These are phyloP conservation scores for Phodopus roborovskii DNA, from an alignment of 2,113 vertebrate species.

Conservation along the genomic window DNA sequence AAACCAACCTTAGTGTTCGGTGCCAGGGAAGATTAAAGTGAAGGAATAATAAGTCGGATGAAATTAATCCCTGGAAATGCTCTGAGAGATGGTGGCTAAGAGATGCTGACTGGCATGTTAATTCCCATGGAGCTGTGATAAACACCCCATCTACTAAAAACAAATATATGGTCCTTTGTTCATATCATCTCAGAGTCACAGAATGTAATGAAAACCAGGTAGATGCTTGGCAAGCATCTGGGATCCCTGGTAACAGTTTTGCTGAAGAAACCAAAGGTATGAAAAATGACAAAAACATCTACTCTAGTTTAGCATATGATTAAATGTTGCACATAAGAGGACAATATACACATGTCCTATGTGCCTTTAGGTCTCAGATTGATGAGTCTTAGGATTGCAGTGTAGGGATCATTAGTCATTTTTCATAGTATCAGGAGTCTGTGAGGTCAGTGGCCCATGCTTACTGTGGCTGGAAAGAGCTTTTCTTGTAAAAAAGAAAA, in stretches of 20 bases:
- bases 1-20: conserved; percentile 30
- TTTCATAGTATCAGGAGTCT: background rate
- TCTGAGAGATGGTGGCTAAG: background rate
- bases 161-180: background rate
- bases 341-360: background rate
- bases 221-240: background rate
- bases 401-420: too few relatives aligned
- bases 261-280: background rate
- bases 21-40: background rate
- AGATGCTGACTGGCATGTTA: background rate
- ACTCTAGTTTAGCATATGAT: background rate
- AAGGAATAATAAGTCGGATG: conserved; percentile 28
- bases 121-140: background rate
- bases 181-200: background rate
- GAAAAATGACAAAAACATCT: background rate
- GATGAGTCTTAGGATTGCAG: background rate
- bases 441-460: background rate
- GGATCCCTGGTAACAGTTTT: background rate
- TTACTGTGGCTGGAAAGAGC: background rate
- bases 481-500: background rate
- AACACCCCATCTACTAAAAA: background rate
- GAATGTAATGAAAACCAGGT: background rate
- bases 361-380: background rate
- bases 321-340: background rate
- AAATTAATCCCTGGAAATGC: conserved; percentile 52